Conservation (phyloP, 2,113 vertebrate genomes). For the Gallinago undulata region DNA sequence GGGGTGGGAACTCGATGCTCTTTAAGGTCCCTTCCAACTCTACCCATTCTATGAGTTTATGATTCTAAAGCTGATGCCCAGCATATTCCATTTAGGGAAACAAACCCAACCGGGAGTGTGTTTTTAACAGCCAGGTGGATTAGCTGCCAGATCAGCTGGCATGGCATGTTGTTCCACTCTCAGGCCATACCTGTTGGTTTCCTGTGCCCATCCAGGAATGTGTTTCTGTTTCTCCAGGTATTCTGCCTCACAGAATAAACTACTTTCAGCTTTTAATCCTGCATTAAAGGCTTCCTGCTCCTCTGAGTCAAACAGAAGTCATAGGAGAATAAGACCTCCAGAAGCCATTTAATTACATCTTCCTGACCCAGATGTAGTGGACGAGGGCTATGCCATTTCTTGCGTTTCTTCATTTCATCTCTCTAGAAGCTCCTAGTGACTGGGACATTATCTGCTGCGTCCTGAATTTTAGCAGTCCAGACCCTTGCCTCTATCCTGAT, state of each 20-base stretch:
- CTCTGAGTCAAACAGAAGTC: constrained; percentile 21
- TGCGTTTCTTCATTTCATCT: not conserved
- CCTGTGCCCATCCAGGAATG: not conserved
- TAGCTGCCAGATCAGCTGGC: not conserved
- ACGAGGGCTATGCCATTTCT: not conserved
- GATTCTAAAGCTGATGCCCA: not conserved
- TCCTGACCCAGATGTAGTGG: not conserved
- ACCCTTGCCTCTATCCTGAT: not conserved
- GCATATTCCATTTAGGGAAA: not conserved
- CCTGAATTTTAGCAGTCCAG: not conserved
- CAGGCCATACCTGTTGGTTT: not conserved
- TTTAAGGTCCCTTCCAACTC: too few species aligned
- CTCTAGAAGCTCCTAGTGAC: not conserved
- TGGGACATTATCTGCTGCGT: not conserved
- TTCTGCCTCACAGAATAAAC: not conserved
- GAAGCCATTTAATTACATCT: not conserved
- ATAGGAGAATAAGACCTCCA: not conserved
- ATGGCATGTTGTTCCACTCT: not conserved
- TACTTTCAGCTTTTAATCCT: not conserved
- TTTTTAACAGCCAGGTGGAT: not conserved
- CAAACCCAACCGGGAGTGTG: not conserved
- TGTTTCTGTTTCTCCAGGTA: not conserved
- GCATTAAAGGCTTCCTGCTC: not conserved
- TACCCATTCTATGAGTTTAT: too few species aligned
- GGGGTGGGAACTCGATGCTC: too few species aligned